phyloP scores from a whole-genome alignment of 2,888 invertebrate species.

The Polia nebulosa region DNA sequence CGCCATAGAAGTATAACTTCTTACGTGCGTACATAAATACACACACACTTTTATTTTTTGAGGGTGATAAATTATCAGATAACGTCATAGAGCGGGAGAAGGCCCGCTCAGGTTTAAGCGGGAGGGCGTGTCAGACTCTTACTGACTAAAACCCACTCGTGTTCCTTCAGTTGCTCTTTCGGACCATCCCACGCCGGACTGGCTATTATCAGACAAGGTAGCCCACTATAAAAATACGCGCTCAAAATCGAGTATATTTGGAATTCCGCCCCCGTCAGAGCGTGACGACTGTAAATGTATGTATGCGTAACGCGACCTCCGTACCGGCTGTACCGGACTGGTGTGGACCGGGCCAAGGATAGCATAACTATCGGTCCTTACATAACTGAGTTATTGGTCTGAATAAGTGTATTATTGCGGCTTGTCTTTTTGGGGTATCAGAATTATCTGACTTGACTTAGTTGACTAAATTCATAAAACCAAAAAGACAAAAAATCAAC shows the following conservation, averaged over 20 bases:
- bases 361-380: slow-evolving; percentile 36
- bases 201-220: not conserved
- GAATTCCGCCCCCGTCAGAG: slow-evolving; percentile 36
- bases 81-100: too few species aligned
- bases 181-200: too few species aligned
- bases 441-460: not conserved
- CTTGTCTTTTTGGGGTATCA: not conserved
- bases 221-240: not conserved
- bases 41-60: too few species aligned
- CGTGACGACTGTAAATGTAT: slow-evolving; percentile 19
- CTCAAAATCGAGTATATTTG: slow-evolving; percentile 12
- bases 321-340: slow-evolving; percentile 33
- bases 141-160: too few species aligned
- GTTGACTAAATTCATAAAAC: too few species aligned
- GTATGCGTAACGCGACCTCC: slow-evolving; percentile 44
- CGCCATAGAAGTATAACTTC: too few species aligned
- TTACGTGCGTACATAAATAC: too few species aligned
- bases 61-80: too few species aligned
- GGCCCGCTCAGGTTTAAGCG: too few species aligned
- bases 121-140: too few species aligned
- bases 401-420: not conserved
- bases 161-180: too few species aligned
- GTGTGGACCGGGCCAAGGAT: slow-evolving; percentile 42
- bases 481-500: too few species aligned
- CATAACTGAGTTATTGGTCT: slow-evolving; percentile 13